Base-by-base conservation (phyloP, 2,113 vertebrate genomes). In the Butorides virescens region DNA sequence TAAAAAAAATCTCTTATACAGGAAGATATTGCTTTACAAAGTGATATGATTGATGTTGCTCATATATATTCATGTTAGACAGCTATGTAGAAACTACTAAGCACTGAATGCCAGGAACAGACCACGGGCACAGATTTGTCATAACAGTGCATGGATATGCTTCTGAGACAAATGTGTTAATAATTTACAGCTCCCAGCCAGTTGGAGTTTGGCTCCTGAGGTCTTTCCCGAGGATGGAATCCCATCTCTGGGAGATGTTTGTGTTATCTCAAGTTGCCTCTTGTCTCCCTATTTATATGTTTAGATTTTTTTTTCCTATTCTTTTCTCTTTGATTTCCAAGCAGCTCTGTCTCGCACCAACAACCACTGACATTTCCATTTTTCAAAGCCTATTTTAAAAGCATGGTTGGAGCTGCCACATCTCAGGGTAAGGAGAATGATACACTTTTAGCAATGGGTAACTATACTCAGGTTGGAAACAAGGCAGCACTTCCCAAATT, bases 121-220 rank as follows among this genome's bases (percentile, higher is more conserved):
- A 93, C 79, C 94, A 78, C 2, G 76, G 90, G 77, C 74, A 92
- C 44, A 91, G 88, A 95, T 96, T 94, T 93, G 66, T 95, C 93
- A 66, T 89, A 95, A 88, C 34, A 95, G 67, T 83, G 67, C 47
- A 66, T 50, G 85, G 83, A 91, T 96, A 88, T 44, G 63, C 70
- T 95, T 95, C 88, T 85, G 90, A 97, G 96, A 96, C 52, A 96
- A 97, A 98, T 94, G 82, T 97, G 93, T 92, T 97, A 95, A 96
- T 93, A 93, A 97, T 96, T 97, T 97, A 91, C 88, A 97, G 93
- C 84, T 96, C 76, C 47, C 55, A 92, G 66, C 47, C 90, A 74
- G 93, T 78, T 75, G 68, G 90, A 91, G 76, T 89, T 94, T 94
- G 44, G 37, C 88, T 96, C 68, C 84, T 90, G 67, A 92, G 75